phyloP scores from a whole-genome alignment of 2,113 vertebrate genomes.

The Eclectus roratus region DNA sequence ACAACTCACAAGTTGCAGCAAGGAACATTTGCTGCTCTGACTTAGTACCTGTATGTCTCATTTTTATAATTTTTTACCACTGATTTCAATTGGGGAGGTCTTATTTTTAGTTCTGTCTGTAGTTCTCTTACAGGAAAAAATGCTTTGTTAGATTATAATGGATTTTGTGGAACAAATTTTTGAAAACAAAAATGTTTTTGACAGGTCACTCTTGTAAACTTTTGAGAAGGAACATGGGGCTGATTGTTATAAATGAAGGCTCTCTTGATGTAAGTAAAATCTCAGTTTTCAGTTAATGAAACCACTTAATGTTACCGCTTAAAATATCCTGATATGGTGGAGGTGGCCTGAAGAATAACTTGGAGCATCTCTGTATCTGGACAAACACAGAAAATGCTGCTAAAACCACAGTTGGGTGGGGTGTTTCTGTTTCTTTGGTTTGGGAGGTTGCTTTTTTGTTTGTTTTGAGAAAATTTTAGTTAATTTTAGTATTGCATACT shows the following conservation, averaged over 20 bases:
- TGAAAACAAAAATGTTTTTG: conserved; percentile 29
- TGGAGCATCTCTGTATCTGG: not conserved
- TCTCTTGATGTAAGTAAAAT: conserved; percentile 92
- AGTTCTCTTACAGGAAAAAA: not conserved
- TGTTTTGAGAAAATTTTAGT: not conserved
- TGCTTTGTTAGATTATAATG: not conserved
- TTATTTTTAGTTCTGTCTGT: not conserved
- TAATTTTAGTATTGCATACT: not conserved
- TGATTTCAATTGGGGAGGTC: not conserved
- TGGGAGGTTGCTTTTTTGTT: not conserved
- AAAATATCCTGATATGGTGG: not conserved
- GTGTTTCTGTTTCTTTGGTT: not conserved
- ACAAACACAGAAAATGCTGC: not conserved
- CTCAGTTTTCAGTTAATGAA: not conserved
- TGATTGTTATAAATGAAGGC: conserved; percentile 95
- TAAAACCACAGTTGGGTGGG: not conserved
- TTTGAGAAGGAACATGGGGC: conserved; percentile 94
- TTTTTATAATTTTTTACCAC: not conserved
- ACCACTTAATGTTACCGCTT: not conserved
- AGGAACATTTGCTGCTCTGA: not conserved
- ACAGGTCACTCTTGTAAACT: conserved; percentile 96
- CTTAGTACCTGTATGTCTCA: not conserved
- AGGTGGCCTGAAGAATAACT: not conserved
- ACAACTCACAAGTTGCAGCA: not conserved
- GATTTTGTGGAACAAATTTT: not conserved